Evolutionary conservation across 2,888 invertebrate genomes (phyloP).

Genomic region (Mesorhabditis belari): DNA sequence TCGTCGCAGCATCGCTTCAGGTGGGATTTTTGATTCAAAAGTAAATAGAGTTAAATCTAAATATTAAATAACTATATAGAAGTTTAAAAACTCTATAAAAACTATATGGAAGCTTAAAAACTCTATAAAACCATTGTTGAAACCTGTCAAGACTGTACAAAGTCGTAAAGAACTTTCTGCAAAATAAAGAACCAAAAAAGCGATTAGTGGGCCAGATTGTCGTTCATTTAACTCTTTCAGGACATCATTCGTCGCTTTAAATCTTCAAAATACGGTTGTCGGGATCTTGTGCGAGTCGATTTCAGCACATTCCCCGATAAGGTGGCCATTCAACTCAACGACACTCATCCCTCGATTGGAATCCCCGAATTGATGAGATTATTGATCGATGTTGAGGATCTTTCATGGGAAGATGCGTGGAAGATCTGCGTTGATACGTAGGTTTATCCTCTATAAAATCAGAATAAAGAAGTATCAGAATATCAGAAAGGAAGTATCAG

Average conservation of each 20-base stretch:
- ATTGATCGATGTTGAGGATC: constrained; percentile 78
- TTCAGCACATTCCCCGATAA: constrained; percentile 87
- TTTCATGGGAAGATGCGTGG: constrained; percentile 73
- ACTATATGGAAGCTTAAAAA: too few species aligned
- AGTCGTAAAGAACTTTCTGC: too few species aligned
- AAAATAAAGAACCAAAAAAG: too few species aligned
- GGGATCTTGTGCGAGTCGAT: constrained; percentile 75
- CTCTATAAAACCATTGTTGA: too few species aligned
- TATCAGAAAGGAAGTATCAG: too few species aligned
- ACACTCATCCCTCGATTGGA: constrained; percentile 94
- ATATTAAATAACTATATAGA: too few species aligned
- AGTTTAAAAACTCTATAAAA: too few species aligned
- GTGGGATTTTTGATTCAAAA: background rate
- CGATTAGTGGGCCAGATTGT: too few species aligned
- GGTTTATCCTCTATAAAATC: too few species aligned
- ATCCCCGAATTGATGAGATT: constrained; percentile 95
- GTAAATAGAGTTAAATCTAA: too few species aligned
- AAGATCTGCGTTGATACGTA: constrained; percentile 61
- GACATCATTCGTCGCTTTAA: constrained; percentile 95
- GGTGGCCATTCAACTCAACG: constrained; percentile 90
- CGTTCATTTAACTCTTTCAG: constrained; percentile 54
- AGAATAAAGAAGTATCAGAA: too few species aligned
- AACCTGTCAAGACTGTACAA: too few species aligned
- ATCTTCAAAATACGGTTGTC: constrained; percentile 81
- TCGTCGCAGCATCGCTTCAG: constrained; percentile 87